Conservation (phyloP, 2,797 vertebrate genomes). For the Champsocephalus esox region DNA sequence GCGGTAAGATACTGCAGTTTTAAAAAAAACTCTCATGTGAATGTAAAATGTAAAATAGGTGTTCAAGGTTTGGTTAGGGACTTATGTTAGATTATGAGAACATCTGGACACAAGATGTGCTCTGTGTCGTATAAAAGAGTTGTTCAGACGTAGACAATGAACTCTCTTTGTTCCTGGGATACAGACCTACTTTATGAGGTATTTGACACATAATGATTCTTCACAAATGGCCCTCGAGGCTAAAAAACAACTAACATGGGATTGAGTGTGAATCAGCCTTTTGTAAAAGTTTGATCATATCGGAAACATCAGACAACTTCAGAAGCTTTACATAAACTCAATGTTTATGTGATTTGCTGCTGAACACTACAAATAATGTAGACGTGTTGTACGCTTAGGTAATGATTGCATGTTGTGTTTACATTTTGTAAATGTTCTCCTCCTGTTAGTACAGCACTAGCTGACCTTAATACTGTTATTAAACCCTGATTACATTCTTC, state of each 20-base stretch:
- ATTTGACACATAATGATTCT: background rate
- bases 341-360: background rate
- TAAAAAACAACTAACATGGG: background rate
- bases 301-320: background rate
- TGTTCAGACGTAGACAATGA: constrained; percentile 29
- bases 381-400: background rate
- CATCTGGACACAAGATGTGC: constrained; percentile 64
- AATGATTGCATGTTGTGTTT: constrained; percentile 3
- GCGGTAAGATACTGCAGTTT: constrained; percentile 2
- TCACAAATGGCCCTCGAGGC: background rate
- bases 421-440: constrained; percentile 5
- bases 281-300: background rate
- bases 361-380: background rate
- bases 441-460: background rate
- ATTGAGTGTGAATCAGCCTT: background rate
- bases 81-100: constrained; percentile 43
- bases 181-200: background rate
- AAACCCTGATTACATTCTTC: constrained; percentile 10
- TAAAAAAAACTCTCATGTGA: constrained; percentile 13
- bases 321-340: background rate
- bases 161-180: constrained; percentile 16
- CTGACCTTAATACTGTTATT: constrained; percentile 21
- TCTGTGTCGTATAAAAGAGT: constrained; percentile 19
- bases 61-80: constrained; percentile 40
- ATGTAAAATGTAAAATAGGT: constrained; percentile 42